Percentiles rank a stretch among this genome's conserved stretches.
phyloP scores from a whole-genome alignment of 2,113 vertebrate genomes.

The Myiopsitta monachus region DNA sequence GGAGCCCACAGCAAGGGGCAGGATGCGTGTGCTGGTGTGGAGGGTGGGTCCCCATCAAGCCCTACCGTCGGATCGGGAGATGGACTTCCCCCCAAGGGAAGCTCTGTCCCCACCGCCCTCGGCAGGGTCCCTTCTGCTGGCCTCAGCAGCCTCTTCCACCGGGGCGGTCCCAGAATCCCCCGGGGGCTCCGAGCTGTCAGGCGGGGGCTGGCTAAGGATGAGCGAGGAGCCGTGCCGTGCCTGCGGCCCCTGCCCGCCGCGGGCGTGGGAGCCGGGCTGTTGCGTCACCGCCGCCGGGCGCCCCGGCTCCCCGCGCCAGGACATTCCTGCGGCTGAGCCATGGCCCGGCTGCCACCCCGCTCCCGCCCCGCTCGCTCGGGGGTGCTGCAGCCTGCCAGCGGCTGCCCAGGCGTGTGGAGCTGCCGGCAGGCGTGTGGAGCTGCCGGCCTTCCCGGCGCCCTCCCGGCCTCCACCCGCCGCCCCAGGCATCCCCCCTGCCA shows the following conservation, averaged over 20 bases:
- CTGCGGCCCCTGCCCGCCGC: background rate
- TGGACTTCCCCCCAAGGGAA: background rate
- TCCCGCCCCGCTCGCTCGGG: background rate
- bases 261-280: background rate
- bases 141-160: background rate
- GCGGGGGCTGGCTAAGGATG: background rate
- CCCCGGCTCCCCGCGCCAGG: background rate
- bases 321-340: background rate
- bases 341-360: background rate
- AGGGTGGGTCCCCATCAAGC: background rate
- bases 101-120: rapidly evolving
- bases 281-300: background rate
- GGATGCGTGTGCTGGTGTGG: rapidly evolving
- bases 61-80: too few species aligned
- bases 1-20: background rate
- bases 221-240: background rate
- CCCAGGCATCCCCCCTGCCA: background rate
- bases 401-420: background rate
- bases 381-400: background rate
- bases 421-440: background rate
- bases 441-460: background rate
- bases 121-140: background rate
- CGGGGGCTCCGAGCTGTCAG: rapidly evolving
- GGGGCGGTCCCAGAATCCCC: rapidly evolving
- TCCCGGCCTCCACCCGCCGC: background rate